phyloP scores from a whole-genome alignment of 1,140 invertebrate genomes.

The Anthonomus grandis region DNA sequence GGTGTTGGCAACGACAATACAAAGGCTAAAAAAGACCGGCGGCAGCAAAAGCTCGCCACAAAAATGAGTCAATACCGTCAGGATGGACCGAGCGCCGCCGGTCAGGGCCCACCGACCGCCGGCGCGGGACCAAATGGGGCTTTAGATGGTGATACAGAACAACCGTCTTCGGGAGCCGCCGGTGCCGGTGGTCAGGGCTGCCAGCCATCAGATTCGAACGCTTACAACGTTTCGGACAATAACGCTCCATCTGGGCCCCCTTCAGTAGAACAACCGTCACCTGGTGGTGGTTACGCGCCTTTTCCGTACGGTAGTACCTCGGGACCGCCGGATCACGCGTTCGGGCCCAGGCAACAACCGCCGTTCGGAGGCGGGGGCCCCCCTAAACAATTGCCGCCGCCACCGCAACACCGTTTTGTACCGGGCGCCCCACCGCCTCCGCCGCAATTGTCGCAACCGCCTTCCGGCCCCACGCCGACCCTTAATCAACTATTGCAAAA shows the following conservation, averaged over 20 bases:
- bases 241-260: slow-evolving; percentile 20
- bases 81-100: slow-evolving; percentile 35
- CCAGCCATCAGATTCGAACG: slow-evolving; percentile 25
- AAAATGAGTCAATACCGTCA: slow-evolving; percentile 50
- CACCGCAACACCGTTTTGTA: slow-evolving; percentile 51
- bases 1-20: slow-evolving; percentile 53
- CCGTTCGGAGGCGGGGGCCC: slow-evolving; percentile 39
- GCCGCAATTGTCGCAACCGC: slow-evolving; percentile 72
- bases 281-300: slow-evolving; percentile 37
- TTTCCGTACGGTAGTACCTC: slow-evolving; percentile 43
- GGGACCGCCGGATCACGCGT: slow-evolving; percentile 44
- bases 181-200: too few relatives aligned
- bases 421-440: slow-evolving; percentile 67
- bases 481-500: slow-evolving; percentile 71
- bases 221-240: slow-evolving; percentile 28
- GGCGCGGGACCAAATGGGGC: slow-evolving; percentile 26
- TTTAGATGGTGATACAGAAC: slow-evolving; percentile 25
- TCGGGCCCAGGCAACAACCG: slow-evolving; percentile 43
- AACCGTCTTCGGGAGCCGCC: slow-evolving; percentile 6
- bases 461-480: slow-evolving; percentile 84
- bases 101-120: slow-evolving; percentile 30
- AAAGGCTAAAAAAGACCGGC: slow-evolving; percentile 46
- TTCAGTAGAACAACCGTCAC: too few relatives aligned
- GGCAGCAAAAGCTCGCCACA: slow-evolving; percentile 43
- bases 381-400: slow-evolving; percentile 38